phyloP scores from a whole-genome alignment of 2,113 vertebrate genomes.

The Todiramphus chloris region DNA sequence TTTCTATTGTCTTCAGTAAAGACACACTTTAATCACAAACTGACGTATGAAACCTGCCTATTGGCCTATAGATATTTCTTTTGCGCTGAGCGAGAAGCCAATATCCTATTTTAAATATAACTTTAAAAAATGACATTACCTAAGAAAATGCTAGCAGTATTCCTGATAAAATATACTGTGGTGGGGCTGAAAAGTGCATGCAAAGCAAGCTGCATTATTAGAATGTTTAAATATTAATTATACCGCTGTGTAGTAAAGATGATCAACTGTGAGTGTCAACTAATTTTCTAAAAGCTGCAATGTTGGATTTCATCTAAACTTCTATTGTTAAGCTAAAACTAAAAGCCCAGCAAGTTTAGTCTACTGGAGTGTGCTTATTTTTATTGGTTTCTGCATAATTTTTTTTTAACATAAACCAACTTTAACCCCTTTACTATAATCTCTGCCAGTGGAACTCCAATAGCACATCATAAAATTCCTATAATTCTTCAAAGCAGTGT shows the following conservation, averaged over 20 bases:
- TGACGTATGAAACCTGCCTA: slow-evolving; percentile 46
- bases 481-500: slow-evolving; percentile 80
- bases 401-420: slow-evolving; percentile 82
- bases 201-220: slow-evolving; percentile 98
- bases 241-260: slow-evolving; percentile 97
- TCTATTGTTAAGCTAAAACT: slow-evolving; percentile 81
- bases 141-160: slow-evolving; percentile 75
- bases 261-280: slow-evolving; percentile 94
- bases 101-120: slow-evolving; percentile 71
- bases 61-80: slow-evolving; percentile 60
- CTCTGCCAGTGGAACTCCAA: slow-evolving; percentile 78
- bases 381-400: slow-evolving; percentile 84
- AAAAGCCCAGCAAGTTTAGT: slow-evolving; percentile 84
- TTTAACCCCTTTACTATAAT: slow-evolving; percentile 82
- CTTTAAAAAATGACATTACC: slow-evolving; percentile 72
- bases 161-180: slow-evolving; percentile 96
- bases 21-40: slow-evolving; percentile 61
- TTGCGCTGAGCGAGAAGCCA: slow-evolving; percentile 45
- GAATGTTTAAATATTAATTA: slow-evolving; percentile 99
- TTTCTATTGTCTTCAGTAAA: slow-evolving; percentile 62
- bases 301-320: slow-evolving; percentile 78
- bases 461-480: slow-evolving; percentile 80
- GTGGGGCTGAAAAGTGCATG: slow-evolving; percentile 94
- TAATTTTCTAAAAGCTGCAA: slow-evolving; percentile 86
- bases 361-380: slow-evolving; percentile 82